Evolutionary conservation across 2,888 invertebrate species (phyloP).

Genomic region (Chironomus riparius): DNA sequence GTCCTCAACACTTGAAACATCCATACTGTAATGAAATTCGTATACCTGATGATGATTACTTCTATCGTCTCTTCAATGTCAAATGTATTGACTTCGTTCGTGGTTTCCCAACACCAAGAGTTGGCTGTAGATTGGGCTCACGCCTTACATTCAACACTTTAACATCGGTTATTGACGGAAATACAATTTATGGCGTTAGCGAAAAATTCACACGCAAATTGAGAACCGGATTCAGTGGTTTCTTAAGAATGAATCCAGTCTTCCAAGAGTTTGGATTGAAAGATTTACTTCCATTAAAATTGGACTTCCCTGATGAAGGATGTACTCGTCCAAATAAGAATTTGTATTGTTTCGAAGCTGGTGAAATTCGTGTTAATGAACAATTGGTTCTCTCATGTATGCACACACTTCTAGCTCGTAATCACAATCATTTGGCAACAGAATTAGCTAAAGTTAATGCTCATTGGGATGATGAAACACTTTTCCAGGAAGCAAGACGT

Average conservation of each 20-base stretch:
- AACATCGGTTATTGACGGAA: conserved; percentile 78
- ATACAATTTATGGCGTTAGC: conserved; percentile 81
- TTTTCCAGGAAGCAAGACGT: conserved; percentile 78
- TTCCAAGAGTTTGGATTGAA: conserved; percentile 80
- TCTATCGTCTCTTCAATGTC: conserved; percentile 75
- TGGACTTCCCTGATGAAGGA: conserved; percentile 86
- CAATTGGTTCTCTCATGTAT: conserved; percentile 81
- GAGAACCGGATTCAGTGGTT: conserved; percentile 70
- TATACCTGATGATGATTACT: conserved; percentile 83
- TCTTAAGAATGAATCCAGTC: conserved; percentile 79
- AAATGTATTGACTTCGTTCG: conserved; percentile 85
- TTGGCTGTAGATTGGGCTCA: conserved; percentile 72
- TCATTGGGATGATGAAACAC: conserved; percentile 87
- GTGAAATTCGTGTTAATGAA: conserved; percentile 87
- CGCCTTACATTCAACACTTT: conserved; percentile 77
- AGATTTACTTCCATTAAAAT: conserved; percentile 75
- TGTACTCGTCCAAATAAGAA: conserved; percentile 82
- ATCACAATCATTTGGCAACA: conserved; percentile 79
- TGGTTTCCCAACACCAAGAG: conserved; percentile 72
- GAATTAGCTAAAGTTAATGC: conserved; percentile 71
- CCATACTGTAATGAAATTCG: conserved; percentile 85
- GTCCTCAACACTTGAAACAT: conserved; percentile 72
- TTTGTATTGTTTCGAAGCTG: conserved; percentile 89
- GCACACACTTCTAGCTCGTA: conserved; percentile 84
- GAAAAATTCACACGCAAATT: conserved; percentile 74